Conservation (phyloP, 2,888 invertebrate genomes). For the Abscondita cerata region DNA sequence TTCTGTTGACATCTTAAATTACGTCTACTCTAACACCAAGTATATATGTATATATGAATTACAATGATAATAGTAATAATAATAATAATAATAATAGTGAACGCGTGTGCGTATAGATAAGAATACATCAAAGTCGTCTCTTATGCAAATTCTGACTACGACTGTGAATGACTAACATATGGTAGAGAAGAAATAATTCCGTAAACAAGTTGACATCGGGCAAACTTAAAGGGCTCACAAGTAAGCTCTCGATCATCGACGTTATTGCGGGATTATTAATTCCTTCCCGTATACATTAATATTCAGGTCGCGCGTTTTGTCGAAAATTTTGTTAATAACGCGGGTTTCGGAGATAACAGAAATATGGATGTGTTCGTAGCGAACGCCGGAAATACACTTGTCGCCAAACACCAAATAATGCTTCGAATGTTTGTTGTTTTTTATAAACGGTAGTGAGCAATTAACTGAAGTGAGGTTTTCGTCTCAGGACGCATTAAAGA, state of each 20-base stretch:
- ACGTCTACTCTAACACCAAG: conserved; percentile 28
- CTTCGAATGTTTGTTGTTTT: conserved; percentile 6
- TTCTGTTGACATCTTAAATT: conserved; percentile 13
- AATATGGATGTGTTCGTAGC: neutral
- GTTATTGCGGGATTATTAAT: conserved; percentile 21
- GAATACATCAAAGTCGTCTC: conserved; percentile 20
- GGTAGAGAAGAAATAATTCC: conserved; percentile 14
- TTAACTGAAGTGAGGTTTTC: conserved; percentile 23
- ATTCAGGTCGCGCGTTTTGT: conserved; percentile 8
- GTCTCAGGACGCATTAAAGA: conserved; percentile 68
- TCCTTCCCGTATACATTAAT: conserved; percentile 16
- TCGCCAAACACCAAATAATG: conserved; percentile 10
- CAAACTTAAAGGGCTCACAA: conserved; percentile 49
- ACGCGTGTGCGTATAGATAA: conserved; percentile 26
- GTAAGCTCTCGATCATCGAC: conserved; percentile 41
- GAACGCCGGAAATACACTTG: neutral
- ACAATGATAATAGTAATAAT: conserved; percentile 17
- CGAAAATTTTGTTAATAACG: no score
- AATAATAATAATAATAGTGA: conserved; percentile 20
- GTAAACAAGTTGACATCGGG: conserved; percentile 35
- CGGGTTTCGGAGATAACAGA: no score
- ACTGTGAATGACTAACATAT: conserved; percentile 15
- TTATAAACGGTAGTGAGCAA: conserved; percentile 25
- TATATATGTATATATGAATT: conserved; percentile 17
- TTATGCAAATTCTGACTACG: conserved; percentile 22